A percentile compares a stretch with the other conserved stretches of the same genome.
phyloP scores from a whole-genome alignment of 1,140 invertebrate species.

The Diabrotica undecimpunctata region DNA sequence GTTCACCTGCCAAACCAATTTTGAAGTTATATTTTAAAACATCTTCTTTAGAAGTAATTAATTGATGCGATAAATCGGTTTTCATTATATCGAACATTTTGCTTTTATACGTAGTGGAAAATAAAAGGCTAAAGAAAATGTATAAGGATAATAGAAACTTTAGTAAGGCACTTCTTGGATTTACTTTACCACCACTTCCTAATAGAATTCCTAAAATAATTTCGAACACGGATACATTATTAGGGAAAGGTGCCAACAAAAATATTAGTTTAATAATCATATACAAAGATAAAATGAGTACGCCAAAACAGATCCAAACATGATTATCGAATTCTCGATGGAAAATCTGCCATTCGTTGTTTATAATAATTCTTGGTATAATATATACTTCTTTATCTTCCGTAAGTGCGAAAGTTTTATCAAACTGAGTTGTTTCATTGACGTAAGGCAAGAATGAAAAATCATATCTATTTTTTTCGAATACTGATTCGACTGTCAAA shows the following conservation, averaged over 20 bases:
- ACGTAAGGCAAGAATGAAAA: background rate
- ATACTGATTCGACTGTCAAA: background rate
- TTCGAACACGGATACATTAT: background rate
- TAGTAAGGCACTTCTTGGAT: background rate
- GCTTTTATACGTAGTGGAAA: background rate
- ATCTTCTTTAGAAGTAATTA: background rate
- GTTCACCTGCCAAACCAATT: background rate
- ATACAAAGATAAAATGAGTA: background rate
- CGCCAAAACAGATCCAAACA: background rate
- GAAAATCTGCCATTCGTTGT: background rate
- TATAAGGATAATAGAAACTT: background rate
- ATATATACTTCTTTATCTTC: background rate
- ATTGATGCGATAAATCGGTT: background rate
- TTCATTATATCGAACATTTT: background rate
- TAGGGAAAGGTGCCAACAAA: background rate
- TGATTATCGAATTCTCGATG: background rate
- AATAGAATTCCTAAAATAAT: background rate
- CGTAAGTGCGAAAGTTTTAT: background rate
- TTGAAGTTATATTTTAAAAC: background rate
- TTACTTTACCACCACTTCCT: background rate
- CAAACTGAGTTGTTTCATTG: background rate
- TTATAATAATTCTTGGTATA: background rate
- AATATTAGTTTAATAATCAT: background rate
- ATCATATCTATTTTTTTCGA: background rate
- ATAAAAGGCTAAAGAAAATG: background rate